A percentile compares a stretch with the other conserved stretches of the same genome.
These are phyloP conservation scores for Caenorhabditis sp. DNA, from an alignment of 2,888 invertebrate genomes.

Conservation along the genomic window DNA sequence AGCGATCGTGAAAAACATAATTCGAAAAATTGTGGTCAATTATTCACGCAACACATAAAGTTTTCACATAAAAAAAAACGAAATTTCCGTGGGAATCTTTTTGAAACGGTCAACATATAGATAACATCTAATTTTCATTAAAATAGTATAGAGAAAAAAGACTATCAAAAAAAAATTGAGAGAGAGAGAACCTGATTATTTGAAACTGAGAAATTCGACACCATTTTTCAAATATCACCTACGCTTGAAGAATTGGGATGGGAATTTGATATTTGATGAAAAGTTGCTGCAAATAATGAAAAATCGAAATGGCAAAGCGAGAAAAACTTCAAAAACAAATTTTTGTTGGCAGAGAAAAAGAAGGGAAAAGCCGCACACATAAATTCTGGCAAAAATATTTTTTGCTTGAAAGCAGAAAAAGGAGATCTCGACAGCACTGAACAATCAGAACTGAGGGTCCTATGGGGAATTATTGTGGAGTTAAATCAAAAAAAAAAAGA, in stretches of 20 bases:
- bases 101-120: neutral
- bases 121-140: neutral
- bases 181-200: neutral
- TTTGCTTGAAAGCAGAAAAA: slow-evolving; percentile 12
- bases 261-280: no score
- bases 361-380: neutral
- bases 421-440: neutral
- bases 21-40: no score
- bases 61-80: neutral
- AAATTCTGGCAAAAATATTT: slow-evolving; percentile 7
- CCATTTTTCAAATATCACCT: no score
- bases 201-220: neutral
- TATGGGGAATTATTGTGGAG: neutral
- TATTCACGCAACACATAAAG: no score
- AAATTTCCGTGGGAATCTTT: neutral
- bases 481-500: neutral
- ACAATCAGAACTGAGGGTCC: slow-evolving; percentile 2
- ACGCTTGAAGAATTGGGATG: no score
- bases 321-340: neutral
- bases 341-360: neutral
- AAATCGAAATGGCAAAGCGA: no score
- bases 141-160: neutral
- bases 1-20: no score
- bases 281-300: no score
- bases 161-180: slow-evolving; percentile 7